Conservation (phyloP, 2,888 invertebrate genomes). For the Aphidius colemani region DNA sequence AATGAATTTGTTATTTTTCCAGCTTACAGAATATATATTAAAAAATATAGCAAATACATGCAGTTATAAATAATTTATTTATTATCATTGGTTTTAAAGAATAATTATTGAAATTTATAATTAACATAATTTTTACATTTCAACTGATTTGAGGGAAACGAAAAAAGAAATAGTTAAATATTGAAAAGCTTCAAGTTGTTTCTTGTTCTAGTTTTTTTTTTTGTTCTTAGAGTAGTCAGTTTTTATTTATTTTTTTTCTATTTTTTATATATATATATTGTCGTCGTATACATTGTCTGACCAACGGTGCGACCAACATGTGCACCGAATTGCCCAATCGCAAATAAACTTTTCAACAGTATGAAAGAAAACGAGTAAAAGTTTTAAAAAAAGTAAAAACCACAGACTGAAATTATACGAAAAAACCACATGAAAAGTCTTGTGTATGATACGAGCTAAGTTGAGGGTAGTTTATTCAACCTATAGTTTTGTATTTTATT, state of each 20-base stretch:
- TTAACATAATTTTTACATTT: conserved; percentile 1
- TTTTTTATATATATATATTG: conserved; percentile 3
- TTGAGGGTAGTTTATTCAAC: conserved; percentile 22
- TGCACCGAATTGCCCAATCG: conserved; percentile 41
- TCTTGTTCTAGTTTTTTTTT: not conserved
- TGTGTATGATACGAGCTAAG: conserved; percentile 21
- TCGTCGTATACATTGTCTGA: conserved; percentile 25
- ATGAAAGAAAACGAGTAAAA: not conserved
- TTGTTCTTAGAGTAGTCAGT: not conserved
- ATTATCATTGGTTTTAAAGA: no score
- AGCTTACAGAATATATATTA: no score
- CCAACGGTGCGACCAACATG: conserved; percentile 38
- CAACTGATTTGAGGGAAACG: not conserved
- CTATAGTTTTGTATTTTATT: not conserved
- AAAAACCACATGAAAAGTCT: conserved; percentile 20
- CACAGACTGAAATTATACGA: conserved; percentile 22
- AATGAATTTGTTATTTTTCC: no score
- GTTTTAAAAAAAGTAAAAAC: conserved; percentile 13
- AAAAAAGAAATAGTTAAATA: not conserved
- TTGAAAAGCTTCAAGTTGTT: not conserved
- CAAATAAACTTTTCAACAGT: conserved; percentile 40
- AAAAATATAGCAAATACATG: no score
- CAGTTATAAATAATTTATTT: no score
- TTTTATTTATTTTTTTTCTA: conserved; percentile 1
- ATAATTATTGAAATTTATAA: no score